Conservation (phyloP, 2,888 invertebrate species). For the Cepaea hortensis region DNA sequence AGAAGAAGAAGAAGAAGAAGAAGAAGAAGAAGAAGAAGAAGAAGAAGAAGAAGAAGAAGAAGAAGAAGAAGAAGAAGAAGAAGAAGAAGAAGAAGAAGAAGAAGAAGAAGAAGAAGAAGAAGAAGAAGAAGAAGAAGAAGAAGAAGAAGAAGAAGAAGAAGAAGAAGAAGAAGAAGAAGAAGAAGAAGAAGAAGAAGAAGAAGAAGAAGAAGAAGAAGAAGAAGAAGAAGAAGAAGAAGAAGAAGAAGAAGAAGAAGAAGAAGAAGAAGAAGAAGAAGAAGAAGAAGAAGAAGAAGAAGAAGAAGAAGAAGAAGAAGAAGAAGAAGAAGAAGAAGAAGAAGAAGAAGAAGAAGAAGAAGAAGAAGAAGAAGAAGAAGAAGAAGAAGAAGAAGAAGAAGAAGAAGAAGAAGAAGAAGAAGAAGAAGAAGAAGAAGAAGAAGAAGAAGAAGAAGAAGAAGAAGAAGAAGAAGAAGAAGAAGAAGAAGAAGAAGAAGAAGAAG, state of each 20-base stretch:
- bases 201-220: not conserved
- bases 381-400: not conserved
- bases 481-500: not conserved
- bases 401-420: constrained; percentile 13
- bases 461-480: not conserved
- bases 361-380: not conserved
- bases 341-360: not conserved
- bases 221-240: no score
- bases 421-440: not conserved
- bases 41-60: not conserved
- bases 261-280: not conserved
- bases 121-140: not conserved
- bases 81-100: not conserved
- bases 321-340: not conserved
- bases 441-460: no score
- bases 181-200: not conserved
- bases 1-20: not conserved
- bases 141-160: not conserved
- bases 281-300: not conserved
- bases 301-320: not conserved
- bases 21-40: not conserved
- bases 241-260: not conserved
- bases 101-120: no score
- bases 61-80: constrained; percentile 13
- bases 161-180: no score